Percentiles rank a stretch among this genome's conserved stretches.
phyloP scores from a whole-genome alignment of 2,888 invertebrate genomes.

The Nemotelus pantherinus region DNA sequence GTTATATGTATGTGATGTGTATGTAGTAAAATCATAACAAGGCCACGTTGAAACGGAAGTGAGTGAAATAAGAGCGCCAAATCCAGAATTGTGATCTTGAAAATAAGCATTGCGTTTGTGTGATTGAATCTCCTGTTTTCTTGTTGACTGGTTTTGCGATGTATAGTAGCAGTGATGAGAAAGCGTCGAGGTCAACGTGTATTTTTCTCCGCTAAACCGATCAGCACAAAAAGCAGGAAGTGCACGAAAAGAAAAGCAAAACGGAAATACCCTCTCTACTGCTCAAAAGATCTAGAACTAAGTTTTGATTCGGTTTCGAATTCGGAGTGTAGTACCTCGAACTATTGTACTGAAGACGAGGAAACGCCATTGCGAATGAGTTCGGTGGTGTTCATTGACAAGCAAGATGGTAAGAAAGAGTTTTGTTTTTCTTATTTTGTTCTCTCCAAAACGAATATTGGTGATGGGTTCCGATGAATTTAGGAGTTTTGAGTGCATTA shows the following conservation, averaged over 20 bases:
- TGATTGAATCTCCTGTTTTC: neutral
- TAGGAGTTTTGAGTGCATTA: no score
- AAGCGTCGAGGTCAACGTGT: constrained; percentile 14
- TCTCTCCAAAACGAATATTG: neutral
- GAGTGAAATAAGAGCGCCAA: no score
- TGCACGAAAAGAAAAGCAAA: constrained; percentile 21
- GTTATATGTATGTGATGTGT: no score
- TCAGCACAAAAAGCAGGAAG: constrained; percentile 16
- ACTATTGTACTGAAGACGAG: neutral
- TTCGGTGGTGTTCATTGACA: constrained; percentile 34
- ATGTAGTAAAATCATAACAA: no score
- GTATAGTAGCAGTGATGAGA: constrained; percentile 30
- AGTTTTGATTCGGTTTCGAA: constrained; percentile 9
- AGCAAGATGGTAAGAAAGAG: constrained; percentile 29
- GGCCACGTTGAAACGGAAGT: no score
- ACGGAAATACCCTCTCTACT: constrained; percentile 9
- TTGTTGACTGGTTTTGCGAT: neutral
- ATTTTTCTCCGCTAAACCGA: constrained; percentile 13
- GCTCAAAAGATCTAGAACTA: constrained; percentile 13
- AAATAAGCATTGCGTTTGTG: no score
- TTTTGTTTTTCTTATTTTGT: neutral
- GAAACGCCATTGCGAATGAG: constrained; percentile 29
- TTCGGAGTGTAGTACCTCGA: neutral
- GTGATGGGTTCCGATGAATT: no score
- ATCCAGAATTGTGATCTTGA: no score